phyloP scores from a whole-genome alignment of 2,888 invertebrate species.

The Melitaea athalia region DNA sequence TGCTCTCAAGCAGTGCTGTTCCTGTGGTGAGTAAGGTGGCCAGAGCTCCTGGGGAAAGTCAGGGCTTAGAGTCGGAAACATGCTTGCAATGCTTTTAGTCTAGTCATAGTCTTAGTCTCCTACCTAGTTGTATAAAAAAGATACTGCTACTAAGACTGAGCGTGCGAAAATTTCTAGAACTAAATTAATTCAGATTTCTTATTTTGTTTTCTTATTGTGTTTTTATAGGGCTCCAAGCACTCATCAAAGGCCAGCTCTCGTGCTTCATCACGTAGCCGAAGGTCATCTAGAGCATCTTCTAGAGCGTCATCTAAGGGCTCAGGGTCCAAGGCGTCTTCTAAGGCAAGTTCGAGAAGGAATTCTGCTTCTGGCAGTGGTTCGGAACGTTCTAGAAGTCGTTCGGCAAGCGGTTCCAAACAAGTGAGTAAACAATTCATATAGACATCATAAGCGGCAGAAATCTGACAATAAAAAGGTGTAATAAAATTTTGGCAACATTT shows the following conservation, averaged over 20 bases:
- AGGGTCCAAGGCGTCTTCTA: constrained; percentile 63
- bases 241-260: constrained; percentile 67
- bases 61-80: no score
- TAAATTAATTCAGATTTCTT: background rate
- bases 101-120: no score
- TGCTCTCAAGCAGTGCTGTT: no score
- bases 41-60: no score
- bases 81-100: no score
- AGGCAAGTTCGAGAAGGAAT: constrained; percentile 59
- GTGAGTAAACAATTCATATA: constrained; percentile 40
- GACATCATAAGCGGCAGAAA: background rate
- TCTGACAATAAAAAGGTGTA: background rate
- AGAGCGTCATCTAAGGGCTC: constrained; percentile 58
- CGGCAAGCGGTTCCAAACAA: constrained; percentile 69
- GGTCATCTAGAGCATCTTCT: constrained; percentile 51
- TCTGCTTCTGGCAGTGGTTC: constrained; percentile 66
- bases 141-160: no score
- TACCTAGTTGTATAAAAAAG: no score
- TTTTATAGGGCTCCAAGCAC: constrained; percentile 59
- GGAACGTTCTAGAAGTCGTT: constrained; percentile 66
- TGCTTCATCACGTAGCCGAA: constrained; percentile 55
- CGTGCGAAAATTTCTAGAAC: background rate
- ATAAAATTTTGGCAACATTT: no score
- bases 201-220: background rate
- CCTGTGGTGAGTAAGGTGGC: no score